phyloP scores from a whole-genome alignment of 2,888 invertebrate species.

The Eilema caniola region DNA sequence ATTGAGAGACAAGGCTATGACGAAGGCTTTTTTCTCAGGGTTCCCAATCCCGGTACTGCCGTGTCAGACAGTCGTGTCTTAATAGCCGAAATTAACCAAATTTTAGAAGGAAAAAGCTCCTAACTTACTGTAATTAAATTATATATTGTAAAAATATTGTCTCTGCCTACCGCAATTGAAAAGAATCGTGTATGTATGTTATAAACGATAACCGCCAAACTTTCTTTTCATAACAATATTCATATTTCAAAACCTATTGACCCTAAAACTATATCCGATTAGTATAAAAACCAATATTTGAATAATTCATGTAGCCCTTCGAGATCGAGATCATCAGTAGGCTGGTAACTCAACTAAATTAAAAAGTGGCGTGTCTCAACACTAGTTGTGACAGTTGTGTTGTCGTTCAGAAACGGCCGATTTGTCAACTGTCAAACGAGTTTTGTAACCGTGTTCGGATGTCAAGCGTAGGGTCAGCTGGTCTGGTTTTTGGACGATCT shows the following conservation, averaged over 20 bases:
- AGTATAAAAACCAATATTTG: slow-evolving; percentile 42
- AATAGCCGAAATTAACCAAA: no score
- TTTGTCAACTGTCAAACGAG: slow-evolving; percentile 37
- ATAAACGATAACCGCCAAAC: slow-evolving; percentile 22
- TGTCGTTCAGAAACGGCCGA: slow-evolving; percentile 34
- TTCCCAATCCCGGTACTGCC: no score
- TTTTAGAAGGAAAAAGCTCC: no score
- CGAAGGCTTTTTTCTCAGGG: no score
- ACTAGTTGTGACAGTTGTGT: slow-evolving; percentile 13
- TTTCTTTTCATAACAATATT: slow-evolving; percentile 48
- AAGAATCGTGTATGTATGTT: not conserved
- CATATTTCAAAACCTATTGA: slow-evolving; percentile 42
- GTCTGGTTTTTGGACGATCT: slow-evolving; percentile 40
- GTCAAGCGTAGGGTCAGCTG: slow-evolving; percentile 46
- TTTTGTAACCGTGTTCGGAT: slow-evolving; percentile 52
- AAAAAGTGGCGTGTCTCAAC: slow-evolving; percentile 18
- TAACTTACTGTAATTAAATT: no score
- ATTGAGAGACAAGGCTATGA: no score
- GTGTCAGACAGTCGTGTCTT: no score
- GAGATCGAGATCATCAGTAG: slow-evolving; percentile 36
- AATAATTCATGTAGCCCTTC: slow-evolving; percentile 53
- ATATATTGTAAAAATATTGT: not conserved
- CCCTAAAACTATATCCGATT: slow-evolving; percentile 56
- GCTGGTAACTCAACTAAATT: slow-evolving; percentile 33
- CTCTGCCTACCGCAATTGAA: not conserved